Evolutionary conservation across 2,888 invertebrate genomes (phyloP).

Genomic region (Nomada goodeniana): DNA sequence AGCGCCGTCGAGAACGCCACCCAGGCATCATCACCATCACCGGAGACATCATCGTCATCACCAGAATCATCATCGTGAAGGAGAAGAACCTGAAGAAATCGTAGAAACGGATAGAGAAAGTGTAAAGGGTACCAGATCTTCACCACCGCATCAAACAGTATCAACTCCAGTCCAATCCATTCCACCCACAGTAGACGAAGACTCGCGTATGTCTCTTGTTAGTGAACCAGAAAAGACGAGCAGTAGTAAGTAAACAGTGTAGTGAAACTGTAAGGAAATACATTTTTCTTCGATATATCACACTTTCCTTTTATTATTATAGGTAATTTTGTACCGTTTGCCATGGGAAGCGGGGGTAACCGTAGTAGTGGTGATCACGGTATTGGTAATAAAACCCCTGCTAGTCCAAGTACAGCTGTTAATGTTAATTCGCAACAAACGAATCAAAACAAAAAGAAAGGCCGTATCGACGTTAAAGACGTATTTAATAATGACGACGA

Average conservation of each 20-base stretch:
- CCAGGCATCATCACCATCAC: slow-evolving; percentile 81
- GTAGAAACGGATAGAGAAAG: slow-evolving; percentile 75
- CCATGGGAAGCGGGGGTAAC: slow-evolving; percentile 80
- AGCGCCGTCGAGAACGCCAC: slow-evolving; percentile 79
- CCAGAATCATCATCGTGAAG: slow-evolving; percentile 82
- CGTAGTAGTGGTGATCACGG: slow-evolving; percentile 77
- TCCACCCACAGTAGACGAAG: slow-evolving; percentile 79
- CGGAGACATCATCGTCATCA: slow-evolving; percentile 82
- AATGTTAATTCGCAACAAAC: slow-evolving; percentile 74
- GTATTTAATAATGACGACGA: slow-evolving; percentile 95
- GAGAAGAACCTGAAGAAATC: slow-evolving; percentile 76
- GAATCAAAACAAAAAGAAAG: slow-evolving; percentile 88
- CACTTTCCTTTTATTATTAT: slow-evolving; percentile 2
- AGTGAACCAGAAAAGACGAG: slow-evolving; percentile 83
- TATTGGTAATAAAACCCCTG: slow-evolving; percentile 82
- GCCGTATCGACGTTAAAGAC: slow-evolving; percentile 90
- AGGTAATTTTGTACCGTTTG: slow-evolving; percentile 83
- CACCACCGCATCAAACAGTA: slow-evolving; percentile 72
- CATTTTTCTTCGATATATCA: not conserved
- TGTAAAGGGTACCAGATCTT: slow-evolving; percentile 75
- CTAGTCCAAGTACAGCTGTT: slow-evolving; percentile 78
- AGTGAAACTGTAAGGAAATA: not conserved
- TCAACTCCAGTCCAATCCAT: slow-evolving; percentile 77
- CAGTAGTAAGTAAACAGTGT: slow-evolving; percentile 74
- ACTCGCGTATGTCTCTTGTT: slow-evolving; percentile 82